Base-by-base conservation (phyloP, 2,888 invertebrate genomes). In the Drosophila peninsularis region DNA sequence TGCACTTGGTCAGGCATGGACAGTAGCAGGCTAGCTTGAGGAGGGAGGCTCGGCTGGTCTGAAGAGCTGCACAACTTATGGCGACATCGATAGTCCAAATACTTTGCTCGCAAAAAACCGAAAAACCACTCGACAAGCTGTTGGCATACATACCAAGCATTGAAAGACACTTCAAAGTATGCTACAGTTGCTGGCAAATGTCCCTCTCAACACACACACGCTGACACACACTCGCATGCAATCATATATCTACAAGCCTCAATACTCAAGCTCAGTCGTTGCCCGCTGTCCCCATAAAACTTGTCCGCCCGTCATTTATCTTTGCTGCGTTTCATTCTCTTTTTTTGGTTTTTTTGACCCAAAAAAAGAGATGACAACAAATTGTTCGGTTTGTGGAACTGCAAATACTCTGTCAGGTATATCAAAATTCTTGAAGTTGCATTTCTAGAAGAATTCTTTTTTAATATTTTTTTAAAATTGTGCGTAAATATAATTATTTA, bases 111-210 rank as follows among this genome's bases (percentile, higher is more conserved):
- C 58, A 68, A 65, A 71, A 69, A 60, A 66, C 52, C 56, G 73
- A 73, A 63, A 72, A 82, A 71, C 67, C 90, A 90, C 90, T 90
- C 84, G 84, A 90, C 90, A 90, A 90, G 90, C 91, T 90, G 90
- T 90, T 90, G 83, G 82, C 80, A 90, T 80, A 89, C 77, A 81
- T 80, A 81, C 72, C 70, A 85, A 71, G 71, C 74, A 65, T 72
- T 70, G 77, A 82, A 71, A 72, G 69, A 77, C 83, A 89, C 90
- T 90, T 85, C 82, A 83, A 78, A 80, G 81, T 87, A 81, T 88
- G 88, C 82, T 80, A 80, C 78, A 90, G 77, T 80, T 80, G 75
- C 87, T 75, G 72, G 68, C 70, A 75, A 85, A 85, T 74, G 82
- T 82, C 80, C 80, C 45, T 36, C 62, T 58, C 61, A 14, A 49